Evolutionary conservation across 1,140 invertebrate genomes (phyloP).

Genomic region (Aporrectodea caliginosa): DNA sequence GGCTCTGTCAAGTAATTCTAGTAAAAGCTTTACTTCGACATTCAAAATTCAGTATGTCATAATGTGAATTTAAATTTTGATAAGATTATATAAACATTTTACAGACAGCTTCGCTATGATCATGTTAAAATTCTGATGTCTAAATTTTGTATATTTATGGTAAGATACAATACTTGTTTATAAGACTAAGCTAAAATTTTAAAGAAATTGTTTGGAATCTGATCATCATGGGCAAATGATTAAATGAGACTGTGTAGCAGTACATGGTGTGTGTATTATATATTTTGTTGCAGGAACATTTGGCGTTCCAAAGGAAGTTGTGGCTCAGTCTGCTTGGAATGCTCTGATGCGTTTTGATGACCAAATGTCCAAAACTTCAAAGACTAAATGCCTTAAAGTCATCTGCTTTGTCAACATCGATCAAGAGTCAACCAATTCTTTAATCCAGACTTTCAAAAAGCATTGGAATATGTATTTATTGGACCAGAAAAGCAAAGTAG

Average conservation of each 20-base stretch:
- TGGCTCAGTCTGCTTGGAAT: neutral
- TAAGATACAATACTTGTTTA: too few species aligned
- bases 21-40: too few species aligned
- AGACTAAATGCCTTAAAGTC: neutral
- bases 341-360: neutral
- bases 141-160: neutral
- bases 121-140: neutral
- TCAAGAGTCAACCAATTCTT: neutral
- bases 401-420: neutral
- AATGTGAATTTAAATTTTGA: too few species aligned
- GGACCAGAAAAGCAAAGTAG: neutral
- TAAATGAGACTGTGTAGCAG: too few species aligned
- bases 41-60: too few species aligned
- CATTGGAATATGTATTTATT: neutral
- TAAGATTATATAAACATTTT: too few species aligned
- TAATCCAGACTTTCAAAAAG: neutral
- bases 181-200: too few species aligned
- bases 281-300: neutral
- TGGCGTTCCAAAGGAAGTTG: neutral
- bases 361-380: neutral
- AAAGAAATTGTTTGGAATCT: too few species aligned
- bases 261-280: too few species aligned
- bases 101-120: too few species aligned
- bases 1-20: too few species aligned
- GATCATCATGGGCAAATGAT: too few species aligned